These are phyloP conservation scores for Lepidocolaptes lacrymiger DNA, from an alignment of 2,797 vertebrate species.

Conservation along the genomic window DNA sequence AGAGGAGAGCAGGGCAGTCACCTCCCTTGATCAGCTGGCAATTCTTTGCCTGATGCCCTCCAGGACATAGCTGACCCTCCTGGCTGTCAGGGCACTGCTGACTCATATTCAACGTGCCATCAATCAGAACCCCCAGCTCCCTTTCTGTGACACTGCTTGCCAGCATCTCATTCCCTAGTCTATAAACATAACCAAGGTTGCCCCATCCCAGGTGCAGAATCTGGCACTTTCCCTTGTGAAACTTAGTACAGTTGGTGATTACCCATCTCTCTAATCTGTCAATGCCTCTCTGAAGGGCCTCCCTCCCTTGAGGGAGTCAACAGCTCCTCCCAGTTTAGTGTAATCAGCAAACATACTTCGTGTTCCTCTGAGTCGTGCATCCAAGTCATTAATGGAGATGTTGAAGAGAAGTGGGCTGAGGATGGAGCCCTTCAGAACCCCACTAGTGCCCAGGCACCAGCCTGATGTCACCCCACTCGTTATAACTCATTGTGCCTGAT, in stretches of 20 bases:
- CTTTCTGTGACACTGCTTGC: neutral
- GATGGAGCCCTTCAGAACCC: neutral
- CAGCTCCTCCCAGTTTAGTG: neutral
- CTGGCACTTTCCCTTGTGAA: neutral
- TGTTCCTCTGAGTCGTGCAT: neutral
- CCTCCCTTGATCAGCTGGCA: rapidly evolving
- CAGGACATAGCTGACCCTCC: rapidly evolving
- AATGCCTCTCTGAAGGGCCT: neutral
- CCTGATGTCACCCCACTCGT: too few relatives aligned
- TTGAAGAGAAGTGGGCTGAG: neutral
- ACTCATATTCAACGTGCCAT: rapidly evolving
- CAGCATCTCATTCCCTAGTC: neutral
- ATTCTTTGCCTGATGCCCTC: neutral
- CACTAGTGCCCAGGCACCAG: neutral
- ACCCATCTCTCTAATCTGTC: neutral
- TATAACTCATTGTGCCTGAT: neutral
- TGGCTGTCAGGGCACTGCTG: neutral
- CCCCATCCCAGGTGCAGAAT: neutral
- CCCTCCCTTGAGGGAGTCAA: neutral
- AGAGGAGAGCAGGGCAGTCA: neutral
- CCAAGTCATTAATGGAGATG: neutral
- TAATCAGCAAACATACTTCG: neutral
- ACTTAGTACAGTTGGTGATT: neutral
- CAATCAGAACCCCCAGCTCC: neutral
- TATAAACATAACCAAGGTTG: neutral